Base-by-base conservation (phyloP, 23 tunicate species). In the Clavelina lepadiformis region DNA sequence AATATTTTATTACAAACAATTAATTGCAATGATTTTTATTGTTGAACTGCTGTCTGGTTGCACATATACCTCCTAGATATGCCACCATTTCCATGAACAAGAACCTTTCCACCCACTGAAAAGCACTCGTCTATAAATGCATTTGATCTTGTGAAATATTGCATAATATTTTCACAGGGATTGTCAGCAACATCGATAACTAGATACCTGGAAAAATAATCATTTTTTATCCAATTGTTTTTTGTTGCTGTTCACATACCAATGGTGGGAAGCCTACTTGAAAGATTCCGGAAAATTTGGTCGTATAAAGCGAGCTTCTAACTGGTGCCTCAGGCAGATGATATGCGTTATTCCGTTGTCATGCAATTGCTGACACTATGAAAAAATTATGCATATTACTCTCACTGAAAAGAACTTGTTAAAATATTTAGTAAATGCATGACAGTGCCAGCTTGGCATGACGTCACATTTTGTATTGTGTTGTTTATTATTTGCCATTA, bases 241-340 rank as follows among this genome's bases (percentile, higher is more conserved):
- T 15, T 41, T 15, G 13, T 8, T 15, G 13, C 15, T 11, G 49
- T 41, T 8, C 13, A 18, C 23, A 0, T 28, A 61, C 19, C 13
- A 46, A 28, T 41, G 7, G 28, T 28, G 28, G 13, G 5, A 1
- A 33, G 25, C 56, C 23, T 58, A 83, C 91, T 24, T 61, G 54
- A 86, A 86, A 8, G 54, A 1, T 23, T 86, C 65, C 3, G 95
- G 85, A 76, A 86, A 86, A 36, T 86, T 86, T n/a, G 76, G 78
- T 32, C 68, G 68, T 18, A 86, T 64, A 46, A 47, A 69, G 37
- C 65, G 65, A 3, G 74, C 69, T 65, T 86, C 95, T 15, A 72
- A 27, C 15, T 71, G 75, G 25, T 86, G 83, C 7, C 95, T 46
- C 24, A 86, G 72, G 37, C 95, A 86, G 5, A 86, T 37, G 46